Conservation (phyloP, 2,888 invertebrate genomes). For the Antitype chi region DNA sequence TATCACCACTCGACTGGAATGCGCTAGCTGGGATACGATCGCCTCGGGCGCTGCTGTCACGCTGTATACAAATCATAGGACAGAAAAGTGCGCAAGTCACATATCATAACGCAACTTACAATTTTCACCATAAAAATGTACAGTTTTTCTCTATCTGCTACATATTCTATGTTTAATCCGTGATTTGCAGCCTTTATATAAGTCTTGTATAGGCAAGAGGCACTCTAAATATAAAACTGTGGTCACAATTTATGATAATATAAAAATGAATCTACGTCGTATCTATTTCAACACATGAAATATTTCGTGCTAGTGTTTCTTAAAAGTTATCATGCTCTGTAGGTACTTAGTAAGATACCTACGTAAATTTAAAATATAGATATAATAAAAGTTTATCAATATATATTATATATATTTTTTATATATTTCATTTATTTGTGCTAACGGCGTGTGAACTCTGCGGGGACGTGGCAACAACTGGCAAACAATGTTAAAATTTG, state of each 20-base stretch:
- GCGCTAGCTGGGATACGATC: slow-evolving; percentile 81
- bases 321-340: slow-evolving; percentile 82
- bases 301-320: slow-evolving; percentile 87
- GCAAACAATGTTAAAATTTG: slow-evolving; percentile 89
- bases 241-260: slow-evolving; percentile 90
- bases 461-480: slow-evolving; percentile 85
- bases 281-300: slow-evolving; percentile 86
- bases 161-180: slow-evolving; percentile 90
- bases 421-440: slow-evolving; percentile 83
- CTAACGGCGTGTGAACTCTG: slow-evolving; percentile 87
- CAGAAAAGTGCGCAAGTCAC: slow-evolving; percentile 78
- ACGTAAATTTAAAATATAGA: slow-evolving; percentile 74
- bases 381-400: slow-evolving; percentile 67
- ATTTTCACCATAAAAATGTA: slow-evolving; percentile 90
- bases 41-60: slow-evolving; percentile 38
- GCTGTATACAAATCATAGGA: slow-evolving; percentile 59
- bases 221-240: slow-evolving; percentile 92
- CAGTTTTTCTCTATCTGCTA: slow-evolving; percentile 86
- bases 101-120: slow-evolving; percentile 91
- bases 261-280: slow-evolving; percentile 87
- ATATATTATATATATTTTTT: slow-evolving; percentile 64
- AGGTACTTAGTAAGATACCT: slow-evolving; percentile 80
- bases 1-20: slow-evolving; percentile 83
- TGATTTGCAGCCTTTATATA: slow-evolving; percentile 91
- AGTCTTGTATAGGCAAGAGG: slow-evolving; percentile 92